These are phyloP conservation scores for Apis mellifera DNA, from an alignment of 1,140 invertebrate genomes.

Conservation along the genomic window Amel_HAv3.1 CM009936.2:8444501-8445000, in stretches of 20 bases:
- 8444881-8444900: neutral
- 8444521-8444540: constrained; percentile 81
- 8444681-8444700: neutral
- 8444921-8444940: neutral
- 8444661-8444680: constrained; percentile 14
- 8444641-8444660: constrained; percentile 48
- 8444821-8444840: neutral
- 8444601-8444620: constrained; percentile 41
- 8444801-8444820: neutral
- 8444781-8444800: neutral
- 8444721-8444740: constrained; percentile 26
- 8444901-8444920: neutral
- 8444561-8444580: constrained; percentile 73
- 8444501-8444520: constrained; percentile 78
- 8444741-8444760: constrained; percentile 16
- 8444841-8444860: neutral
- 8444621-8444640: constrained; percentile 44
- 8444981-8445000: neutral
- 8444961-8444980: neutral
- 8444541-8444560: constrained; percentile 82
- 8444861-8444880: neutral
- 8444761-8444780: neutral
- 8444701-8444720: neutral
- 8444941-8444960: neutral
- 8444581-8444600: constrained; percentile 61